phyloP scores from a whole-genome alignment of 2,888 invertebrate species.

The Rotaria macrura region DNA sequence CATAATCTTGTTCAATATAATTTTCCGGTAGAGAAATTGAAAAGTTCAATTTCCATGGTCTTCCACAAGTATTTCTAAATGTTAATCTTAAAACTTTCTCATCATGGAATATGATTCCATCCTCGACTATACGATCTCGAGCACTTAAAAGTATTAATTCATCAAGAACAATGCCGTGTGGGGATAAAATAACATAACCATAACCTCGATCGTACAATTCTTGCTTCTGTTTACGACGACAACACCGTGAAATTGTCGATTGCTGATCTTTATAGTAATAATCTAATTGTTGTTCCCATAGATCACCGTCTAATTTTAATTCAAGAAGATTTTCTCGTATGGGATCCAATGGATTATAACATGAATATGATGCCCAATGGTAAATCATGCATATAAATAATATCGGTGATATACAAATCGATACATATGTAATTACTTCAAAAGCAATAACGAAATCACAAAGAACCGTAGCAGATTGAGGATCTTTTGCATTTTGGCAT shows the following conservation, averaged over 20 bases:
- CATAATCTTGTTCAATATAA: too few relatives aligned
- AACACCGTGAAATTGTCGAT: not conserved
- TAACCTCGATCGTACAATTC: not conserved
- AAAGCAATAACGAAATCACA: not conserved
- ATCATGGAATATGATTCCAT: not conserved
- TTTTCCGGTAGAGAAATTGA: not conserved
- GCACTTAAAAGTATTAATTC: not conserved
- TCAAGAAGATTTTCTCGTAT: not conserved
- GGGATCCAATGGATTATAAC: not conserved
- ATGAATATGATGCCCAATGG: not conserved
- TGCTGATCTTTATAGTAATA: not conserved
- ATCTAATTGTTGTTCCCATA: not conserved
- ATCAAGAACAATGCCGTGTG: not conserved
- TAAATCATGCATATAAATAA: not conserved
- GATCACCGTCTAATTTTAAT: not conserved
- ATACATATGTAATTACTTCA: not conserved
- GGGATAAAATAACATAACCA: not conserved
- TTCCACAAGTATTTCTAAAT: not conserved
- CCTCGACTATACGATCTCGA: not conserved
- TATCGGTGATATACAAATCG: not conserved
- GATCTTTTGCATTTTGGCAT: not conserved
- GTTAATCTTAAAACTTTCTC: not conserved
- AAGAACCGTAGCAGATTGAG: not conserved
- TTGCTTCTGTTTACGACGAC: not conserved
- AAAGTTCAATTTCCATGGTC: not conserved